phyloP scores from a whole-genome alignment of 2,797 vertebrate genomes.

The Phrynocephalus guinanensis region DNA sequence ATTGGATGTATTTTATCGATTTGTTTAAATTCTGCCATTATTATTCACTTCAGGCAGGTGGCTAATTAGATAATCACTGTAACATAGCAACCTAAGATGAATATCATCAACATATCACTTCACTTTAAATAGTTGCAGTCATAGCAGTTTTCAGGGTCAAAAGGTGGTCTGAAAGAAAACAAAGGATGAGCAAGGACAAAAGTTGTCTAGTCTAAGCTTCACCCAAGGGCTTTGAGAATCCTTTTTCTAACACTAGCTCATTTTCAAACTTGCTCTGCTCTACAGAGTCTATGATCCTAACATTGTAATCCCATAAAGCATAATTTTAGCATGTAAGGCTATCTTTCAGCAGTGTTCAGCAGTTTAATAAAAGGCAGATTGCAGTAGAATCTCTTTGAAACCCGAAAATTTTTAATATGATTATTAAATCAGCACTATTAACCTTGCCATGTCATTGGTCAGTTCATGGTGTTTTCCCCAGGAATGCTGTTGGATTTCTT shows the following conservation, averaged over 20 bases:
- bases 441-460: constrained; percentile 57
- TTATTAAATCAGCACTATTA: constrained; percentile 59
- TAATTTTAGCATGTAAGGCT: constrained; percentile 15
- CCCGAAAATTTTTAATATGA: constrained; percentile 34
- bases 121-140: background rate
- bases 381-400: constrained; percentile 51
- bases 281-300: constrained; percentile 15
- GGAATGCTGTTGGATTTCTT: constrained; percentile 57
- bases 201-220: background rate
- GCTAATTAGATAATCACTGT: constrained; percentile 29
- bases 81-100: constrained; percentile 26
- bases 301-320: constrained; percentile 26
- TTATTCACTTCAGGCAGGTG: constrained; percentile 13
- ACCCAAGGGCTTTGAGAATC: constrained; percentile 15
- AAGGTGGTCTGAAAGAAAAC: constrained; percentile 47
- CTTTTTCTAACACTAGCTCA: background rate
- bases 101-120: background rate
- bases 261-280: fast-evolving
- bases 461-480: constrained; percentile 54
- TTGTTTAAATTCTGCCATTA: constrained; percentile 12
- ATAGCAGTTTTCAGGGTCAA: constrained; percentile 31
- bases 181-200: constrained; percentile 33
- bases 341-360: constrained; percentile 25
- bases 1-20: constrained; percentile 21
- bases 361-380: constrained; percentile 52